A percentile compares a stretch with the other conserved stretches of the same genome.
These are phyloP conservation scores for Pteropus alecto DNA, from an alignment of 2,113 vertebrate species.

Conservation along the genomic window DNA sequence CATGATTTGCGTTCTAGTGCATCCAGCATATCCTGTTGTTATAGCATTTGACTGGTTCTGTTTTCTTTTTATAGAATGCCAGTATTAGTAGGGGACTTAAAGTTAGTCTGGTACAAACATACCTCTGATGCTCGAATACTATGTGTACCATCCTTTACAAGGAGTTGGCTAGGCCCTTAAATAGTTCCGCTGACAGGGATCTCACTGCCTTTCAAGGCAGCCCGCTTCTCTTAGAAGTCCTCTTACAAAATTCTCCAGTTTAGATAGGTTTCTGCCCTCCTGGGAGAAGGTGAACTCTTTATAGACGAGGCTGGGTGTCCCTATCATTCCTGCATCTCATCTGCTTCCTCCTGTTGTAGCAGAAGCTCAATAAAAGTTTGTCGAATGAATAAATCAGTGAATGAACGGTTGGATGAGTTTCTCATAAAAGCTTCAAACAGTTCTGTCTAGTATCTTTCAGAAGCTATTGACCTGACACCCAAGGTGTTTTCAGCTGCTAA, in stretches of 20 bases:
- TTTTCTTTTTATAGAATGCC: constrained; percentile 17
- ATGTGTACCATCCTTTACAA: not conserved
- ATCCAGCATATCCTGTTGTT: not conserved
- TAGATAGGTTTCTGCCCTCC: not conserved
- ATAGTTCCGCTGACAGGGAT: not conserved
- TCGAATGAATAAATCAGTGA: constrained; percentile 61
- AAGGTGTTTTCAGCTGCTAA: constrained; percentile 55
- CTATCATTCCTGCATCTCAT: constrained; percentile 23
- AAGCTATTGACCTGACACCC: constrained; percentile 55
- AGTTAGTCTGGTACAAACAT: not conserved
- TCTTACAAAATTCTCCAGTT: constrained; percentile 6
- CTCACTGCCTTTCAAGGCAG: not conserved
- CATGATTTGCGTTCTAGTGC: not conserved
- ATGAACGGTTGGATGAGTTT: constrained; percentile 52
- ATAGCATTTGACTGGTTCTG: not conserved
- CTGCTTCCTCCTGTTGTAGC: not conserved
- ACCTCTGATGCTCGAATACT: not conserved
- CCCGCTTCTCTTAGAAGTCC: not conserved
- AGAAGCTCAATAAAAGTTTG: constrained; percentile 48
- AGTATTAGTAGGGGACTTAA: not conserved
- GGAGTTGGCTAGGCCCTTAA: not conserved
- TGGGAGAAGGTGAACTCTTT: not conserved
- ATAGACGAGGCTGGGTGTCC: not conserved
- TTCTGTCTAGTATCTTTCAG: constrained; percentile 35
- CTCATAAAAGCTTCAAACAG: constrained; percentile 57